Base-by-base conservation (phyloP, 2,888 invertebrate genomes). In the Hermaeophaga mercurialis region DNA sequence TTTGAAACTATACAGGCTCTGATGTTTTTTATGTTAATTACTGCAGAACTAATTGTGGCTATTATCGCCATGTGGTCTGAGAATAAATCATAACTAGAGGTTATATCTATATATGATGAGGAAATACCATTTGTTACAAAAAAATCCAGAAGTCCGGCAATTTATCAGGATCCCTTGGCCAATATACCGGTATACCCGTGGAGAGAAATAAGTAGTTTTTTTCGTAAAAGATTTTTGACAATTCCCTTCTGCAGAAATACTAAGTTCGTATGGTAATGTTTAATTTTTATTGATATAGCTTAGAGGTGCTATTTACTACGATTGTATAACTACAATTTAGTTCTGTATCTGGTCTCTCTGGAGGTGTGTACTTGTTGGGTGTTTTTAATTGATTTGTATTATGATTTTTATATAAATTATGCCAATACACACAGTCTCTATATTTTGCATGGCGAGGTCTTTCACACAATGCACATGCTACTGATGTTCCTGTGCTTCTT, bases 1-100 rank as follows among this genome's bases (percentile, higher is more conserved):
- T 17, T 39, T 39, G n/a, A 3, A 39, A 17, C 7, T 39, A n/a
- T 8, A n/a, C 18, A 39, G 38, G 7, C 17, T 15, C 2, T 7
- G 14, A 9, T 8, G 4, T 39, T 39, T 39, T 11, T 39, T 39
- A 8, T 6, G 9, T 39, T 39, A n/a, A 39, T 1, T 15, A 3
- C 38, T 39, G 18, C 6, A 8, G 1, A 9, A 39, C 38, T 39
- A 9, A 39, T 18, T 4, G 38, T 39, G 6, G 18, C 38, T 39
- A 18, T 17, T 39, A 39, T 11, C 18, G 38, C 18, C 2, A 18
- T 18, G 38, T 39, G 38, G 8, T 39, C 38, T 17, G 38, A 39
- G 38, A 18, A 39, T 3, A 18, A 18, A 6, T 22, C 22, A 9
- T 26, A 26, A 9, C 9, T 26, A 8, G 26, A 9, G 5, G 26